Evolutionary conservation across 2,797 vertebrate species (phyloP).

Genomic region (Graptemys geographica): DNA sequence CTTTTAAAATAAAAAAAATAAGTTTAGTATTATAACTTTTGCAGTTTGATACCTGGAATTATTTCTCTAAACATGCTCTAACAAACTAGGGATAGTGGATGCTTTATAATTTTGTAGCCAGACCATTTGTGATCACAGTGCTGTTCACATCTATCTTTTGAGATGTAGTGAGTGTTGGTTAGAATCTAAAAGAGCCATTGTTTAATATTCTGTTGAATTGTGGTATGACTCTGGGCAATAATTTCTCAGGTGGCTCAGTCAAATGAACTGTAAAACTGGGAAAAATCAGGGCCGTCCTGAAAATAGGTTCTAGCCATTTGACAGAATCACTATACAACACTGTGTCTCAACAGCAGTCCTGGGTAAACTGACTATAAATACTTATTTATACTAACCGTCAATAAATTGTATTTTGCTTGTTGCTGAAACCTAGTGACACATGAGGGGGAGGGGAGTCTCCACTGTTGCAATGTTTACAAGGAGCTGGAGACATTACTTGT

Average conservation of each 20-base stretch:
- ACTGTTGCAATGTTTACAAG: neutral
- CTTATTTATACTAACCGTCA: neutral
- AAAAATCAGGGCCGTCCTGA: neutral
- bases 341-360: neutral
- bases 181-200: fast-evolving
- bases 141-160: neutral
- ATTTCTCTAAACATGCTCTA: fast-evolving
- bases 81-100: neutral
- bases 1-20: neutral
- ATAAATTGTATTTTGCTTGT: neutral
- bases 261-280: neutral
- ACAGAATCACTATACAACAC: neutral
- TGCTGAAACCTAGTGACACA: neutral
- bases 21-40: neutral
- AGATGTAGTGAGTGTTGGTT: fast-evolving
- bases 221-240: neutral
- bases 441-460: neutral
- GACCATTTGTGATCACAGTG: fast-evolving
- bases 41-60: fast-evolving
- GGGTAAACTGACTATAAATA: neutral
- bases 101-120: neutral
- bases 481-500: neutral
- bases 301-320: neutral
- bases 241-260: no score
- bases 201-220: neutral